Evolutionary conservation across 2,797 vertebrate genomes (phyloP).

Genomic region (Tenualosa ilisha): DNA sequence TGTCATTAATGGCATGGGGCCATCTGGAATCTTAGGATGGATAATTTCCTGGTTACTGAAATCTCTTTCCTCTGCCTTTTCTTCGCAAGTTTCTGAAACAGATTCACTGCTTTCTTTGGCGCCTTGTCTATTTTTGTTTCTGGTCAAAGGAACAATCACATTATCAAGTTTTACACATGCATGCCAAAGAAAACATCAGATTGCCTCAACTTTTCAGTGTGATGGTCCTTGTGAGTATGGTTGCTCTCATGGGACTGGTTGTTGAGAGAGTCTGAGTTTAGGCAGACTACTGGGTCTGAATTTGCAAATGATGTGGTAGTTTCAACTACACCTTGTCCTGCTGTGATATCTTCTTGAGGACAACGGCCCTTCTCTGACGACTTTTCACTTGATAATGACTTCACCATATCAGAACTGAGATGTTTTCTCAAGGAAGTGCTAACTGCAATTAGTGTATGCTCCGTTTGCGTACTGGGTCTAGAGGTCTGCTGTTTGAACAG

Average conservation of each 20-base stretch:
- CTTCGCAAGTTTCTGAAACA: too few species aligned
- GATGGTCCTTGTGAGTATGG: neutral
- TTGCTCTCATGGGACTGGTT: neutral
- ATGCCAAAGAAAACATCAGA: neutral
- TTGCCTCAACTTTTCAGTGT: neutral
- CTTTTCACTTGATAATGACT: neutral
- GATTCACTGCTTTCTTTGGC: too few species aligned
- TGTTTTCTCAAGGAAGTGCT: neutral
- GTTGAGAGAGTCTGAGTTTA: neutral
- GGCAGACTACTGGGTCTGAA: neutral
- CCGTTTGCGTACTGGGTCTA: neutral
- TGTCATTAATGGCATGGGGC: too few species aligned
- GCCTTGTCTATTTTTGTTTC: neutral
- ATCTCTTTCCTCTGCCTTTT: too few species aligned
- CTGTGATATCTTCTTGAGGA: neutral
- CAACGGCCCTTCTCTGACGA: neutral
- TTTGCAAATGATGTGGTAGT: neutral
- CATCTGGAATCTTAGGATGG: too few species aligned
- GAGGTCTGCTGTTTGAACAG: too few species aligned
- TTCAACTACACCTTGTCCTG: too few species aligned
- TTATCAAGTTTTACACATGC: too few species aligned
- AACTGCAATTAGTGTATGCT: neutral
- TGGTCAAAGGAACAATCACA: neutral
- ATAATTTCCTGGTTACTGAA: too few species aligned
- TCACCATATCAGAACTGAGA: neutral